phyloP scores from a whole-genome alignment of 2,113 vertebrate genomes.

The Lophius piscatorius region DNA sequence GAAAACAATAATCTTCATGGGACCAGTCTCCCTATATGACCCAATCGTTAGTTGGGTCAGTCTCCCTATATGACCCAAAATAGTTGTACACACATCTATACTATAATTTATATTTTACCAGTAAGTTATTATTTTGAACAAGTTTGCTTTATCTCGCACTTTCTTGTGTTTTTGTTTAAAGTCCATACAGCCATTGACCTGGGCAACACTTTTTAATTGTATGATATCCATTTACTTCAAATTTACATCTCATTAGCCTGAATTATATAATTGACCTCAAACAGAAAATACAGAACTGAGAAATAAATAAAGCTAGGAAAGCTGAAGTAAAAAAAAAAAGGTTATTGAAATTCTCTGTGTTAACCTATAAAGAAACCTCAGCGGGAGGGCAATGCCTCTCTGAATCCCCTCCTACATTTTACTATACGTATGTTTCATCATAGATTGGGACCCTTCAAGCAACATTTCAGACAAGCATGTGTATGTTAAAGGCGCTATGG shows the following conservation, averaged over 20 bases:
- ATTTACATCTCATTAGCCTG: conserved; percentile 26
- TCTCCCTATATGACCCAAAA: too few relatives aligned
- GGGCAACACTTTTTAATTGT: too few relatives aligned
- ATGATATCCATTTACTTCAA: conserved; percentile 20
- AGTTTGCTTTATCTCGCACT: too few relatives aligned
- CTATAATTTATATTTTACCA: too few relatives aligned
- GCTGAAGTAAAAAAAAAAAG: background rate
- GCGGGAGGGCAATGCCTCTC: background rate
- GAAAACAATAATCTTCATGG: too few relatives aligned
- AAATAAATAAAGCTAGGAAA: conserved; percentile 17
- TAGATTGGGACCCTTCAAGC: conserved; percentile 13
- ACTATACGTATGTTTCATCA: conserved; percentile 1
- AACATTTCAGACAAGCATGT: conserved; percentile 13
- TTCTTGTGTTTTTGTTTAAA: too few relatives aligned
- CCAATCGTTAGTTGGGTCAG: too few relatives aligned
- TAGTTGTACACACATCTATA: too few relatives aligned
- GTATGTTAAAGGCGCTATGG: conserved; percentile 20
- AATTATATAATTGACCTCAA: conserved; percentile 21
- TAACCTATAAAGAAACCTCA: background rate
- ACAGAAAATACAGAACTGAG: conserved; percentile 13
- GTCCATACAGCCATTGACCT: too few relatives aligned
- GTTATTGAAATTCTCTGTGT: background rate
- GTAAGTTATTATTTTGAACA: too few relatives aligned
- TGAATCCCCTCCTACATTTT: background rate
- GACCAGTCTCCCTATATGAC: too few relatives aligned